These are phyloP conservation scores for Gorilla gorilla DNA, from an alignment of 2,113 vertebrate genomes.

Conservation along the genomic window DNA sequence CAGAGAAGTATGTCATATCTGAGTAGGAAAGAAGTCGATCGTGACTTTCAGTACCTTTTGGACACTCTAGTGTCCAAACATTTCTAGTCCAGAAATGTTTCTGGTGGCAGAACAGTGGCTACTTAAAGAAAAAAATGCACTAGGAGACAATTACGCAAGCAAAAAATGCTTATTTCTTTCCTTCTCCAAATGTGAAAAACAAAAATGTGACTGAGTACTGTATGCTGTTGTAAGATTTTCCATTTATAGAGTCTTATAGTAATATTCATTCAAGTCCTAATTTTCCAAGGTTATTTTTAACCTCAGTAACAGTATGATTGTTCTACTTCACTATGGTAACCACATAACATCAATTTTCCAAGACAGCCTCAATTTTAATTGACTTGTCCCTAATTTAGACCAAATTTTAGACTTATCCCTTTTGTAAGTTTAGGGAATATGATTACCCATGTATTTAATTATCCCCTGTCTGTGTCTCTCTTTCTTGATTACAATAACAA, in stretches of 20 bases:
- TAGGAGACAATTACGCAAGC: background rate
- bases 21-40: background rate
- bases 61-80: background rate
- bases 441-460: background rate
- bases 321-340: conserved; percentile 11
- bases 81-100: background rate
- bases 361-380: background rate
- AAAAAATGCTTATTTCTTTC: background rate
- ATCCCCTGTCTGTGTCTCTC: background rate
- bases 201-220: background rate
- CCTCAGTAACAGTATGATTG: background rate
- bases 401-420: background rate
- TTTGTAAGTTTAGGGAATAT: background rate
- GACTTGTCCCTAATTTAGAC: background rate
- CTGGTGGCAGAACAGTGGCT: background rate
- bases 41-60: background rate
- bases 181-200: background rate
- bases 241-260: background rate
- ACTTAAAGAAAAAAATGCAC: background rate
- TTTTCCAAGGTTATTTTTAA: conserved; percentile 45
- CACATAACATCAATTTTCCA: conserved; percentile 1
- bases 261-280: conserved; percentile 18
- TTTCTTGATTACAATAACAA: conserved; percentile 44
- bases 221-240: background rate
- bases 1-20: background rate